Base-by-base conservation (phyloP, 2,113 vertebrate species). In the Solenodon paradoxus region DNA sequence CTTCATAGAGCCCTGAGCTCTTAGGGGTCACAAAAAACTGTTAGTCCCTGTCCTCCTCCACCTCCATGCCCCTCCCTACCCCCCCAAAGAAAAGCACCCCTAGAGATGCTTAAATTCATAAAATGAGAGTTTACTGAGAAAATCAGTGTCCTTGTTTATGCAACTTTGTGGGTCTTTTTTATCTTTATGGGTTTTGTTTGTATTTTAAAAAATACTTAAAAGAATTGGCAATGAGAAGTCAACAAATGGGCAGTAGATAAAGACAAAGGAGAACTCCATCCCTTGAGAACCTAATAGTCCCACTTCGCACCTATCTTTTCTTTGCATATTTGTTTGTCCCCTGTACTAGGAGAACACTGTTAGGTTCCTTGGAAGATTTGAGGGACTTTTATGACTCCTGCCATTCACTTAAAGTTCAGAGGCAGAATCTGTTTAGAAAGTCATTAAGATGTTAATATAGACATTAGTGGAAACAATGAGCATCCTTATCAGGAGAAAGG, bases 31-130 rank as follows among this genome's bases (percentile, higher is more conserved):
- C 63, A 83, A 59, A 85, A 53, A 69, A 9, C n/a, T 7, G n/a
- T 7, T 20, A 13, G 32, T 72, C 40, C 92, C 51, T 11, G 0
- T 40, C 26, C 28, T 38, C 7, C 12, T 49, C 11, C 9, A 35
- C 11, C 20, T 47, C 13, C 13, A 9, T 7, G 22, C 5, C 2
- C 22, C 9, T 20, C 17, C 2, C 3, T 20, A 0, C 1, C 10
- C 12, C 32, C 1, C 3, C 7, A 0, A 3, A 82, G 38, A 10
- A 12, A 69, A 40, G 40, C 38, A 71, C 35, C 28, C n/a, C n/a
- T 26, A 35, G 30, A 35, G 11, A 47, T 47, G 38, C 13, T 80
- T 75, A n/a, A n/a, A 30, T 74, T 80, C 40, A 92, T 93, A 72
- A 79, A 69, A 80, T 40, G 17, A 16, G 42, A 47, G 13, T 20